Conservation (phyloP, 2,113 vertebrate species). For the Uropsilus gracilis region DNA sequence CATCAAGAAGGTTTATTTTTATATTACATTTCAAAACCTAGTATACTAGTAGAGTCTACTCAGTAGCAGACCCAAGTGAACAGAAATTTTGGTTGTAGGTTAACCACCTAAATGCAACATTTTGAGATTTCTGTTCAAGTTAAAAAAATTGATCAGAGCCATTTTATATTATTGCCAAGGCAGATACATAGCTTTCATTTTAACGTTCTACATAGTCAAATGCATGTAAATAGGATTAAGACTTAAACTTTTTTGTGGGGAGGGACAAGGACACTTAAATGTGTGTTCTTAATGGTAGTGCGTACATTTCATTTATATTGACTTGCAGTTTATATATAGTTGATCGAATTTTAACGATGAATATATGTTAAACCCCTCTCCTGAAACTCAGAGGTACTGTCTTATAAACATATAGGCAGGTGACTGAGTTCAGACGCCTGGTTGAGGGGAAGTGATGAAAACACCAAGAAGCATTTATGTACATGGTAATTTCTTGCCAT, state of each 20-base stretch:
- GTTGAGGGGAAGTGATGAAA: constrained; percentile 52
- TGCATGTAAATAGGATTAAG: neutral
- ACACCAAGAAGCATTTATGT: constrained; percentile 41
- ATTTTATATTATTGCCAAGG: constrained; percentile 8
- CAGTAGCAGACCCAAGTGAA: neutral
- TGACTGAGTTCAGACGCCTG: neutral
- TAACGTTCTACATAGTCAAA: neutral
- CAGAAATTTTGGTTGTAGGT: neutral
- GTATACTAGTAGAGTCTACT: neutral
- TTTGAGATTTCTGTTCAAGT: constrained; percentile 24
- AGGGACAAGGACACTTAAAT: neutral
- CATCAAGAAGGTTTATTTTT: constrained; percentile 12
- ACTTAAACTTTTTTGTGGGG: neutral
- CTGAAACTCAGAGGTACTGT: neutral
- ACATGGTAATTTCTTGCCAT: constrained; percentile 67
- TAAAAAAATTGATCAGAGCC: neutral
- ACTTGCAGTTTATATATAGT: neutral
- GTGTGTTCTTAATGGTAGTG: constrained; percentile 8
- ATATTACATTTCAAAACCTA: neutral
- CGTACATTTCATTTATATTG: neutral
- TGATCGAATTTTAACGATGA: neutral
- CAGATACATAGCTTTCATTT: neutral
- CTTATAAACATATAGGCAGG: constrained; percentile 17
- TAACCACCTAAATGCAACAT: neutral
- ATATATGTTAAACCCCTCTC: constrained; percentile 7